Percentiles rank a stretch among this genome's conserved stretches.
phyloP scores from a whole-genome alignment of 2,888 invertebrate genomes.

The Rhorus exstirpatorius region DNA sequence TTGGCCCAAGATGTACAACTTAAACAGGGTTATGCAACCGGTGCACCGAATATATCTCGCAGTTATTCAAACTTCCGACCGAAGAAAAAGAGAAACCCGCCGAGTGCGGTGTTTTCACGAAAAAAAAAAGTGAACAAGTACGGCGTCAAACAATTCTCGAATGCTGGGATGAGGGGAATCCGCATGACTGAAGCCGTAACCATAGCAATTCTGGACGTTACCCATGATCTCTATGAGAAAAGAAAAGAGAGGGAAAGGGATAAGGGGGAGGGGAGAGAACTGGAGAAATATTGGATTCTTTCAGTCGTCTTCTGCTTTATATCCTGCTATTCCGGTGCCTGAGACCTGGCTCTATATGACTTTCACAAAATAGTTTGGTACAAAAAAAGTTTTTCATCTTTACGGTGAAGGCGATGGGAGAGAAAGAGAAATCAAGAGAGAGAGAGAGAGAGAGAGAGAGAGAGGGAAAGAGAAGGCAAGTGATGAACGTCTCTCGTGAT shows the following conservation, averaged over 20 bases:
- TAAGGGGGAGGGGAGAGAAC: not conserved
- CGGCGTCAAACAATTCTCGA: constrained; percentile 68
- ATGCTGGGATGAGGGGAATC: constrained; percentile 71
- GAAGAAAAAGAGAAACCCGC: constrained; percentile 10
- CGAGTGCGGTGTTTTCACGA: not conserved
- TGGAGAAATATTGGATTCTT: constrained; percentile 52
- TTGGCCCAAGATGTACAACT: not conserved
- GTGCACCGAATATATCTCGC: not conserved
- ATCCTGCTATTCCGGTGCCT: constrained; percentile 1
- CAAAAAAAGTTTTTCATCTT: constrained; percentile 44
- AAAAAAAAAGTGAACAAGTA: not conserved
- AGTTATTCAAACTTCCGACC: not conserved
- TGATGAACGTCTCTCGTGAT: constrained; percentile 29
- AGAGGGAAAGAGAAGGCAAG: not conserved
- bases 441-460: not conserved
- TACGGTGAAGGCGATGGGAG: not conserved
- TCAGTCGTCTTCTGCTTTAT: constrained; percentile 1
- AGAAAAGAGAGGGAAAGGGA: not conserved
- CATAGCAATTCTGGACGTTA: constrained; percentile 69
- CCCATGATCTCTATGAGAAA: constrained; percentile 65
- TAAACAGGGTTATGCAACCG: not conserved
- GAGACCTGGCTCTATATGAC: constrained; percentile 9
- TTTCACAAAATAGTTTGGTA: constrained; percentile 52
- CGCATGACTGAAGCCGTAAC: constrained; percentile 77
- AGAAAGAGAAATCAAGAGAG: not conserved